Evolutionary conservation across 2,797 vertebrate genomes (phyloP), one percentile per base, ranked within the genome.

Genomic region (Microctenopoma stevenorrisi): DNA sequence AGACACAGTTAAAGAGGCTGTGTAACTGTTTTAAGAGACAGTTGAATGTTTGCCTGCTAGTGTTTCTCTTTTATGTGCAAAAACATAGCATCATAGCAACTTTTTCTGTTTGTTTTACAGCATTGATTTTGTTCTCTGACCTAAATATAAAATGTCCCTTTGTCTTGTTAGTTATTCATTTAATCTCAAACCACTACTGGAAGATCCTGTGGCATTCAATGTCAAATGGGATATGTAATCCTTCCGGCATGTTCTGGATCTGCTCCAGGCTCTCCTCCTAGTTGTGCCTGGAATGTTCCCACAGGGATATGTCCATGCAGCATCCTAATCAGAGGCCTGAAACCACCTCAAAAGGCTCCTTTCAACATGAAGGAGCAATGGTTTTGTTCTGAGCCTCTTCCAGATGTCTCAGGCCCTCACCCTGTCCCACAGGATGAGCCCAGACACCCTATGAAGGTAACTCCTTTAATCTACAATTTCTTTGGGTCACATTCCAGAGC

Each of bases 151-250:
- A 7, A 35, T 5, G 26, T 52, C 28, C 43, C 12, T 62, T 56
- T 64, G 53, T 56, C 46, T 59, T 50, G 18, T n/a, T 68, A 53
- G 54, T 26, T 68, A 18, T 64, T 35, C 13, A 43, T 37, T 51
- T 60, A 46, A 10, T 50, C 22, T 37, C 16, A 30, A 57, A 46
- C 22, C 57, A 33, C 48, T 67, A 51, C 47, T 35, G 49, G 43
- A 64, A 47, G 60, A 44, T 46, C 55, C 18, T 16, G 3, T 38
- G 44, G 44, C 7, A 7, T 52, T 64, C 13, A 38, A 49, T 49
- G 64, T 73, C 64, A 78, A 54, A 46, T 42, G 33, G 33, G 61
- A 46, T 30, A 46, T 69, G 35, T 72, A 44, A 74, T 78, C 52
- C 52, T 61, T 74, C 35, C 66, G 51, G 70, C 50, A 53, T 64